These are phyloP conservation scores for Abramis brama DNA, from an alignment of 2,113 vertebrate species.

Conservation along the genomic window DNA sequence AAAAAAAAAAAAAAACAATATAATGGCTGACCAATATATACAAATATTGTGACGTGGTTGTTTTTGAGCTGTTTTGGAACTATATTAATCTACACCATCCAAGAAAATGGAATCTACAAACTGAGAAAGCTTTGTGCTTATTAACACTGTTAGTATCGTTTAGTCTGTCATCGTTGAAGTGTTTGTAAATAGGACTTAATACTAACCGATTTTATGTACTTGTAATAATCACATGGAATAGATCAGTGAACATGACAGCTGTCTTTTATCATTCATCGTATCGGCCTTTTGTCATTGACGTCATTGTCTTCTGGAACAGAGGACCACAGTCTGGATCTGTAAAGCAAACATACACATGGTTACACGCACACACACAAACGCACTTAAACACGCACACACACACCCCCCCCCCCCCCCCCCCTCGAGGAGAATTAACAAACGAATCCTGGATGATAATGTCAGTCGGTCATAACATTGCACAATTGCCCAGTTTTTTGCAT, in stretches of 20 bases:
- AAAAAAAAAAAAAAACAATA: conserved; percentile 51
- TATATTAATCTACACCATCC: conserved; percentile 91
- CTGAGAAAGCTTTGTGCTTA: conserved; percentile 88
- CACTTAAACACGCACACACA: conserved; percentile 15
- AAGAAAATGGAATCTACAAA: conserved; percentile 82
- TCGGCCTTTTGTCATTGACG: conserved; percentile 62
- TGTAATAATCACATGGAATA: conserved; percentile 87
- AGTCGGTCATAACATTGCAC: conserved; percentile 59
- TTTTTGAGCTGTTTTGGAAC: conserved; percentile 91
- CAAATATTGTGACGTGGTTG: conserved; percentile 91
- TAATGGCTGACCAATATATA: conserved; percentile 87
- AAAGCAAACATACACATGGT: conserved; percentile 1
- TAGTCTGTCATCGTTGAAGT: conserved; percentile 92
- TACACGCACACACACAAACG: neutral
- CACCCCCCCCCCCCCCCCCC: neutral
- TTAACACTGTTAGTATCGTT: conserved; percentile 92
- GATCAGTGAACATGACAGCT: conserved; percentile 82
- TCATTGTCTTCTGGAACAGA: conserved; percentile 52
- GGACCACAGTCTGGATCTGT: neutral
- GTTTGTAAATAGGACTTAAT: conserved; percentile 97
- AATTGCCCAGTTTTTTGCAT: conserved; percentile 65
- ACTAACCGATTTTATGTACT: conserved; percentile 95
- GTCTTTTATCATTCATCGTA: conserved; percentile 65
- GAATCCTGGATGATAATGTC: conserved; percentile 50
- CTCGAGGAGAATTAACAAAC: neutral